Percentiles rank a stretch among this genome's conserved stretches.
These are phyloP conservation scores for Loripinus fragilis DNA, from an alignment of 2,888 invertebrate genomes.

Conservation along the genomic window DNA sequence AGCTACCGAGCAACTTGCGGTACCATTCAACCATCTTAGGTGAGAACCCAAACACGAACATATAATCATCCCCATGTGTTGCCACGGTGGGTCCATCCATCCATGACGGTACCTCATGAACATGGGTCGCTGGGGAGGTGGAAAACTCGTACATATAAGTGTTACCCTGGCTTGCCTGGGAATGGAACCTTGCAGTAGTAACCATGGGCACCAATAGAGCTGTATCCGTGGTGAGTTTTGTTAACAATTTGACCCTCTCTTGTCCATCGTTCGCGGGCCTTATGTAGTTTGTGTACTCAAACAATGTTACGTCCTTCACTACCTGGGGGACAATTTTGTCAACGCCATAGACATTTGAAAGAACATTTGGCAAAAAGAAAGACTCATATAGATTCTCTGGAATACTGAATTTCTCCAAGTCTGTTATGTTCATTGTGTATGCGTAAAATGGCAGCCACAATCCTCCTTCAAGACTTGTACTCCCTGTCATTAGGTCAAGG, in stretches of 20 bases:
- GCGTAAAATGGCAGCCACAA: not conserved
- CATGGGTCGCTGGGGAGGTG: not conserved
- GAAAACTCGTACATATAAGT: constrained; percentile 1
- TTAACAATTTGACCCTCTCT: not conserved
- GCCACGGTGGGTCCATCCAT: constrained; percentile 9
- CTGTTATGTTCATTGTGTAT: not conserved
- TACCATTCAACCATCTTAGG: not conserved
- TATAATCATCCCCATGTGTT: constrained; percentile 33
- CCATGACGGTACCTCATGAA: not conserved
- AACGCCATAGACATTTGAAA: not conserved
- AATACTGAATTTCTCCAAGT: constrained; percentile 18
- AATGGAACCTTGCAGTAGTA: not conserved
- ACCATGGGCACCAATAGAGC: not conserved
- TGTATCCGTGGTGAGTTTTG: constrained; percentile 17
- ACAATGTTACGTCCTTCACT: constrained; percentile 6
- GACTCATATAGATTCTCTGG: not conserved
- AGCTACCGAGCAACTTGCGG: not conserved
- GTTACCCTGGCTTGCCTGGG: not conserved
- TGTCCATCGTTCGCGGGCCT: constrained; percentile 16
- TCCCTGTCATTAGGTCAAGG: not conserved
- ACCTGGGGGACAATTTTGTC: not conserved
- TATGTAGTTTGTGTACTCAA: constrained; percentile 38
- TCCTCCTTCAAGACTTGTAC: not conserved
- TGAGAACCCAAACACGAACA: constrained; percentile 28
- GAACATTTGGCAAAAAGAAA: not conserved